Percentiles rank a stretch among this genome's conserved stretches.
Conservation (phyloP, 1,140 invertebrate species). For the Ostrea edulis region DNA sequence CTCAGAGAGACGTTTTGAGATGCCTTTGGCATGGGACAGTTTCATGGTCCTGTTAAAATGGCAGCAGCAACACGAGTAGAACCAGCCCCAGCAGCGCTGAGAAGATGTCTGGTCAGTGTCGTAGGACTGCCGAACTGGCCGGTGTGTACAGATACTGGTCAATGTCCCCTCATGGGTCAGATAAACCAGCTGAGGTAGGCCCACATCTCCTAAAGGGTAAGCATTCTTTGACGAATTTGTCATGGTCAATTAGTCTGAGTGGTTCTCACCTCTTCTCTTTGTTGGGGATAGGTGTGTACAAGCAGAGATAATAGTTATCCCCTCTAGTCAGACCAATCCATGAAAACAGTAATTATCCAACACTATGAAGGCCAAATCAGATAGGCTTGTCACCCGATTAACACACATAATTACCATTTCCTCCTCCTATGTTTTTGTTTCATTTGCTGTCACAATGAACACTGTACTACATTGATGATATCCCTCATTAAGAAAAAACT, state of each 20-base stretch:
- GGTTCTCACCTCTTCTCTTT: neutral
- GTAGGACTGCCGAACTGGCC: slow-evolving; percentile 15
- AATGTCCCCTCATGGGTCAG: slow-evolving; percentile 57
- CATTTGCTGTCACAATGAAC: slow-evolving; percentile 15
- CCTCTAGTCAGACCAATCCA: slow-evolving; percentile 9
- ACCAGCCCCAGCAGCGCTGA: slow-evolving; percentile 34
- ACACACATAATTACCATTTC: slow-evolving; percentile 13
- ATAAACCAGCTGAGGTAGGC: slow-evolving; percentile 56
- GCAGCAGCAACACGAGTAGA: slow-evolving; percentile 50
- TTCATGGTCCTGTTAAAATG: slow-evolving; percentile 52
- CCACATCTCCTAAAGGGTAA: slow-evolving; percentile 44
- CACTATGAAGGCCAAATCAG: slow-evolving; percentile 11
- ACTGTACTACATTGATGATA: neutral
- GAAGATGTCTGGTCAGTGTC: slow-evolving; percentile 16
- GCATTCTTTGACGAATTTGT: slow-evolving; percentile 9
- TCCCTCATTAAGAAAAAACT: neutral
- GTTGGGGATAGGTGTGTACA: neutral
- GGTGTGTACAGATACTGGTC: slow-evolving; percentile 49
- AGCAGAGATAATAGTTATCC: slow-evolving; percentile 10
- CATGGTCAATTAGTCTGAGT: slow-evolving; percentile 33
- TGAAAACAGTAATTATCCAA: slow-evolving; percentile 26
- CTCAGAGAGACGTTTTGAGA: slow-evolving; percentile 57
- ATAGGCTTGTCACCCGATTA: slow-evolving; percentile 28
- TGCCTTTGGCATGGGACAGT: slow-evolving; percentile 60
- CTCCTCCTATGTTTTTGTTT: slow-evolving; percentile 5